Percentiles rank a stretch among this genome's conserved stretches.
Evolutionary conservation across 2,888 invertebrate species (phyloP).

Genomic region (Parnassius mnemosyne): DNA sequence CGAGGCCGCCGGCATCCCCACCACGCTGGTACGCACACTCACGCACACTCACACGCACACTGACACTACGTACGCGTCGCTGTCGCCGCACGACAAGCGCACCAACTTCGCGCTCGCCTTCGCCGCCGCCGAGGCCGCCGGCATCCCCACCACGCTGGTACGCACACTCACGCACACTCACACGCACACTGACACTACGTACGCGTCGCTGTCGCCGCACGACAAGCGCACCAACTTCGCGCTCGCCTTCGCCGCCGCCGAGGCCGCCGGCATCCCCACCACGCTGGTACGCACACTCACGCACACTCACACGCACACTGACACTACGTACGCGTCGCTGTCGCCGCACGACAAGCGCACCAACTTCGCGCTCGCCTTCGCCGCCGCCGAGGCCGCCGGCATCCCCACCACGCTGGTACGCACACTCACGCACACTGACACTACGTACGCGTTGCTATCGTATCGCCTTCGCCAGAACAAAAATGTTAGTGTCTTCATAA

Average conservation of each 20-base stretch:
- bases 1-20: constrained; percentile 93
- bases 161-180: constrained; percentile 50
- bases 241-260: constrained; percentile 94
- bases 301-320: constrained; percentile 43
- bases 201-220: constrained; percentile 82
- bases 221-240: constrained; percentile 94
- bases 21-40: constrained; percentile 86
- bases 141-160: constrained; percentile 93
- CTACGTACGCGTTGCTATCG: constrained; percentile 36
- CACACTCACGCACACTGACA: constrained; percentile 13
- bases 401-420: constrained; percentile 91
- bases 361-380: constrained; percentile 95
- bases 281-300: constrained; percentile 83
- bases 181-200: neutral
- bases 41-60: neutral
- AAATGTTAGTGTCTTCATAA: too few species aligned
- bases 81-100: constrained; percentile 89
- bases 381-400: constrained; percentile 95
- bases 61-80: constrained; percentile 83
- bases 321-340: constrained; percentile 57
- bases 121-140: constrained; percentile 94
- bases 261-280: constrained; percentile 93
- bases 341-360: constrained; percentile 89
- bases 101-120: constrained; percentile 95
- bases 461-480: too few species aligned